These are phyloP conservation scores for Bagarius yarrelli DNA, from an alignment of 2,113 vertebrate species.

Conservation along the genomic window DNA sequence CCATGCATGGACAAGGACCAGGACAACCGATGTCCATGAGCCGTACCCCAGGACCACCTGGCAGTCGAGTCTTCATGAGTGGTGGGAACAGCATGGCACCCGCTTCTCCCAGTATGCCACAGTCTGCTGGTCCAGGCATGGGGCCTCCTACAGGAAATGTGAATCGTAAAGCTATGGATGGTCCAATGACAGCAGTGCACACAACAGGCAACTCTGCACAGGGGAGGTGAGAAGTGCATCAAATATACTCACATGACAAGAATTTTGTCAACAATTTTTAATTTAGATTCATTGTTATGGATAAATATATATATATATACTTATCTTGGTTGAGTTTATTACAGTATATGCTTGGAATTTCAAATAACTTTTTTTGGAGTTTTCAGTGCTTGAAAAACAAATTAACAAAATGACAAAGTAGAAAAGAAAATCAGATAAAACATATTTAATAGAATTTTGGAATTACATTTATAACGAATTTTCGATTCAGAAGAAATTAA, in stretches of 20 bases:
- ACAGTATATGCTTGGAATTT: background rate
- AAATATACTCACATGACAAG: background rate
- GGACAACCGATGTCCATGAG: slow-evolving; percentile 83
- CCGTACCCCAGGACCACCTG: slow-evolving; percentile 80
- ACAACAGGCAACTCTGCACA: slow-evolving; percentile 79
- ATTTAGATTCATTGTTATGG: background rate
- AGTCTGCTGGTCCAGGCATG: slow-evolving; percentile 89
- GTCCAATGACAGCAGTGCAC: slow-evolving; percentile 79
- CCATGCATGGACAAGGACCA: slow-evolving; percentile 94
- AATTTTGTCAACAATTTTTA: background rate
- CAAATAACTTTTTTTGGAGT: background rate
- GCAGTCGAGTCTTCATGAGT: slow-evolving; percentile 83
- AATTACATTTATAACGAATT: too few relatives aligned
- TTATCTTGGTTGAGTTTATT: background rate
- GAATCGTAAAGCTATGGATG: slow-evolving; percentile 90
- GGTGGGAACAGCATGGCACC: slow-evolving; percentile 84
- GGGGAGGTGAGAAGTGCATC: slow-evolving; percentile 74
- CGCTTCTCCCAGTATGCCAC: slow-evolving; percentile 89
- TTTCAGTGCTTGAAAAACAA: background rate
- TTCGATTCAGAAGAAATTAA: too few relatives aligned
- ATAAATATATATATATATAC: background rate
- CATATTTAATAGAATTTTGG: too few relatives aligned
- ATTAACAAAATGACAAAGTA: too few relatives aligned
- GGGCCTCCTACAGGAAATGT: slow-evolving; percentile 85
- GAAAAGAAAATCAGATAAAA: too few relatives aligned